These are phyloP conservation scores for Osmoderma eremita DNA, from an alignment of 2,888 invertebrate species.

Conservation along the genomic window DNA sequence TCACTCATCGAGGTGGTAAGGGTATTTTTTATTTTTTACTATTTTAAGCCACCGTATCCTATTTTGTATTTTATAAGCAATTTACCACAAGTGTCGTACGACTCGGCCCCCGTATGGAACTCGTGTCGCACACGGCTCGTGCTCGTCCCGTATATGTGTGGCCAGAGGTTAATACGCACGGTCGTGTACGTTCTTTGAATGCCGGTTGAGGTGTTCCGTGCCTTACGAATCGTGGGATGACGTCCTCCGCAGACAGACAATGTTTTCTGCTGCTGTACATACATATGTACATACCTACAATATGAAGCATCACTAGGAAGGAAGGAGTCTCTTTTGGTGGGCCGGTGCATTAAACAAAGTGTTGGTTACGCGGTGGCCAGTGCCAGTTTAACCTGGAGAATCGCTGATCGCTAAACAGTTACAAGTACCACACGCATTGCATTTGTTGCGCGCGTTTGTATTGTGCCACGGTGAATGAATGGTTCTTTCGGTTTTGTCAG, in stretches of 20 bases:
- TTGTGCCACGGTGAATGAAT: not conserved
- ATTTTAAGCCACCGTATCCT: no score
- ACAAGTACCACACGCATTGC: no score
- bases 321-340: conserved; percentile 35
- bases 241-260: conserved; percentile 7
- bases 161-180: no score
- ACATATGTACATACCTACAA: no score
- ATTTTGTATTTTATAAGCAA: no score
- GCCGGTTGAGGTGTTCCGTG: not conserved
- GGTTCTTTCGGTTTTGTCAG: not conserved
- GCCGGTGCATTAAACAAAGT: conserved; percentile 23
- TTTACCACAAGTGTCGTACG: no score
- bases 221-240: conserved; percentile 17
- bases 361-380: conserved; percentile 12
- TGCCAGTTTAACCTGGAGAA: conserved; percentile 23
- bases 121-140: no score
- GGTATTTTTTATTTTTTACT: no score
- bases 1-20: no score
- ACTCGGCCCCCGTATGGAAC: no score
- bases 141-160: no score
- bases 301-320: conserved; percentile 12
- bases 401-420: not conserved
- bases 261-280: conserved; percentile 5
- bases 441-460: no score
- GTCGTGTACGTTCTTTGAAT: not conserved